Base-by-base conservation (phyloP, 2,888 invertebrate species). In the Carabus problematicus region DNA sequence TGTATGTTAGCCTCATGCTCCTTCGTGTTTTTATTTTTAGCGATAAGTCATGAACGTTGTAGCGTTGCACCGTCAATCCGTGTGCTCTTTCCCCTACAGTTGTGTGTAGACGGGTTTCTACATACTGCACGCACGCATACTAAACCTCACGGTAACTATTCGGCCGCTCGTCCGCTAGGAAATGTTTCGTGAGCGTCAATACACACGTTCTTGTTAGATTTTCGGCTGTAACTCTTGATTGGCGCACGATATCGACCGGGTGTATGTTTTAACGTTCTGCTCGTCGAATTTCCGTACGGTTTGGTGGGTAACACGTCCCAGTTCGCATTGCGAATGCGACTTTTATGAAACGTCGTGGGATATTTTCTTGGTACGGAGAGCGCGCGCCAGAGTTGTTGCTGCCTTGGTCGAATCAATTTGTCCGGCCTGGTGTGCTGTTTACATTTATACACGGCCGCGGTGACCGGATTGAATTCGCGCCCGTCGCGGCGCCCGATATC, bases 161-260 rank as follows among this genome's bases (percentile, higher is more conserved):
- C n/a, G n/a, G n/a, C n/a, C n/a, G n/a, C n/a, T n/a, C n/a, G n/a
- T n/a, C n/a, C n/a, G n/a, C n/a, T n/a, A n/a, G n/a, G n/a, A n/a
- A n/a, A n/a, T n/a, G n/a, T n/a, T n/a, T n/a, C n/a, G n/a, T n/a
- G n/a, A n/a, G n/a, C n/a, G n/a, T n/a, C n/a, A n/a, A n/a, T n/a
- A n/a, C n/a, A n/a, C n/a, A n/a, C n/a, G n/a, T n/a, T n/a, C n/a
- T n/a, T n/a, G n/a, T n/a, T n/a, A n/a, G 29, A 39, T 18, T 12
- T 3, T 77, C 75, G 77, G 76, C 76, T 74, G 77, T 79, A 79
- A 79, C 77, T 79, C 76, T 78, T 77, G 77, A 79, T 79, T 78
- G 78, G 79, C 77, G 78, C 78, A 78, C 77, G 79, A 79, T 79
- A 79, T 79, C 76, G 79, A 79, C 79, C 78, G 77, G 78, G 70